Evolutionary conservation across 2,888 invertebrate species (phyloP).

Genomic region (Cataglyphis altisquamis): DNA sequence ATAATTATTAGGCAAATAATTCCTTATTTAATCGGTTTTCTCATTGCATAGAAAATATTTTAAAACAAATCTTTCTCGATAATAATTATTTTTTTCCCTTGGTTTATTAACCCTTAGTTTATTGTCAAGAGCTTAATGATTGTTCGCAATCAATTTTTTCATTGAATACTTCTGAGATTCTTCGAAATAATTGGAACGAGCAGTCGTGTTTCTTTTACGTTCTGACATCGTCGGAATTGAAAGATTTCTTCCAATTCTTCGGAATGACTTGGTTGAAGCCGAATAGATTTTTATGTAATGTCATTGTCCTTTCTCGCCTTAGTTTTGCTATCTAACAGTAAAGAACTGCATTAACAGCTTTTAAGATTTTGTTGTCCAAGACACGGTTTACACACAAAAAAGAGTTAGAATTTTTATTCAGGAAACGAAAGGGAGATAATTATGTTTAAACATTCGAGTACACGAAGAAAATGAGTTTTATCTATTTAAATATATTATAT

Average conservation of each 20-base stretch:
- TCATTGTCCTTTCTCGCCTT: conserved; percentile 2
- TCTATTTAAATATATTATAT: too few relatives aligned
- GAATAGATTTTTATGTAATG: conserved; percentile 19
- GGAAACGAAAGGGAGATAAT: background rate
- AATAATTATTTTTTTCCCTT: conserved; percentile 52
- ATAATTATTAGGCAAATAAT: background rate
- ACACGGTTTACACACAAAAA: background rate
- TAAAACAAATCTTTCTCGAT: conserved; percentile 46
- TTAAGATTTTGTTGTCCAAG: background rate
- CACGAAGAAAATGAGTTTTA: background rate
- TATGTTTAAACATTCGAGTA: too few relatives aligned
- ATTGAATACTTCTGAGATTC: conserved; percentile 30
- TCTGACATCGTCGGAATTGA: conserved; percentile 2
- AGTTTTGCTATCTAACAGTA: background rate
- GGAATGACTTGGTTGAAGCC: background rate
- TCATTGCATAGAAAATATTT: background rate
- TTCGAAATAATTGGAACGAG: conserved; percentile 33
- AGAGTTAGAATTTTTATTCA: background rate
- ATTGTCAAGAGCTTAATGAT: conserved; percentile 56
- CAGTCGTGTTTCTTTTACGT: conserved; percentile 3
- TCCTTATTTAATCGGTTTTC: background rate
- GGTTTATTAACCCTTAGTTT: background rate
- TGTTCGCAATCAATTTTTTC: conserved; percentile 47
- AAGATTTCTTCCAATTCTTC: background rate
- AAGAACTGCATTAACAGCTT: conserved; percentile 19